Evolutionary conservation across 2,113 vertebrate genomes (phyloP).

Genomic region (Rissa tridactyla): DNA sequence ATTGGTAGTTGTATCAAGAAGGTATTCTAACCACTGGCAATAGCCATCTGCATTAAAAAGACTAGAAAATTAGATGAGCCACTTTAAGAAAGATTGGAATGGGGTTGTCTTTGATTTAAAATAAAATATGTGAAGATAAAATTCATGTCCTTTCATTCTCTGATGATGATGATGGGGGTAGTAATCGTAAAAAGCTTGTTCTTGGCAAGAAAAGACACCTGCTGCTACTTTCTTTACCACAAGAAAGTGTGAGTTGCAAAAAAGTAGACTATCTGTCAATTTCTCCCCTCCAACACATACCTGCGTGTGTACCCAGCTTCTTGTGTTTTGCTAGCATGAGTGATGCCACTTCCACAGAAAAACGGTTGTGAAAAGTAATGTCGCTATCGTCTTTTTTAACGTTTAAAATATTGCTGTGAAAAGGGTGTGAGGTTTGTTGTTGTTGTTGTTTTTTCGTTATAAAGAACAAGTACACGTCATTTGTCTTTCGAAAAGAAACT

Average conservation of each 20-base stretch:
- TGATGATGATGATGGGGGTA: neutral
- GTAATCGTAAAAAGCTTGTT: neutral
- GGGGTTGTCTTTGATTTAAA: neutral
- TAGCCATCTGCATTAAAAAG: neutral
- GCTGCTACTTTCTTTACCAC: neutral
- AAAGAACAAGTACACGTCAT: neutral
- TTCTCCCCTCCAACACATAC: neutral
- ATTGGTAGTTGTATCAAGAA: neutral
- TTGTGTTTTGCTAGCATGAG: neutral
- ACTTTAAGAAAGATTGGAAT: neutral
- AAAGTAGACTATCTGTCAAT: neutral
- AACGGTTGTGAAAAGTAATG: neutral
- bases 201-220: neutral
- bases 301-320: neutral
- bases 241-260: neutral
- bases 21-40: neutral
- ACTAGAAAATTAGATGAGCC: neutral
- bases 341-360: neutral
- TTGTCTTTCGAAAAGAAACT: neutral
- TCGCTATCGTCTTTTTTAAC: neutral
- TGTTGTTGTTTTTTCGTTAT: neutral
- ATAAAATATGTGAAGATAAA: neutral
- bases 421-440: neutral
- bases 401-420: neutral
- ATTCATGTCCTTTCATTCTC: neutral